Conservation (phyloP, 1,140 invertebrate species). For the Drosophila truncata region DNA sequence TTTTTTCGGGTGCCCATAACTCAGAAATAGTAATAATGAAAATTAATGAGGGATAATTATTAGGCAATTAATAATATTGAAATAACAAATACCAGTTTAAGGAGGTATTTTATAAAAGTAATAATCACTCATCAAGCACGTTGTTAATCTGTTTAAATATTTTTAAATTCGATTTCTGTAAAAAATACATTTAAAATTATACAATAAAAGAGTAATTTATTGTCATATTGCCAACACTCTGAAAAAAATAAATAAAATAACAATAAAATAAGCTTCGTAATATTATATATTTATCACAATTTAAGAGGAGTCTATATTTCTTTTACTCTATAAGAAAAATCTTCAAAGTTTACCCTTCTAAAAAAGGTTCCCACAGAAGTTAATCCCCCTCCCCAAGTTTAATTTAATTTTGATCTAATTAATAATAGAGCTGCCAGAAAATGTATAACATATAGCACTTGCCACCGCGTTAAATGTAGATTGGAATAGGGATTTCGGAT, state of each 20-base stretch:
- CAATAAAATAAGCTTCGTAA: too few species aligned
- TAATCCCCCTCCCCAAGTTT: background rate
- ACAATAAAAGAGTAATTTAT: too few species aligned
- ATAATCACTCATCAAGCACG: background rate
- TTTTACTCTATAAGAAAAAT: too few species aligned
- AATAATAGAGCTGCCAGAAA: constrained; percentile 67
- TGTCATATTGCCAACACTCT: too few species aligned
- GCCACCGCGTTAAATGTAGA: constrained; percentile 60
- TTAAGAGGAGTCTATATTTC: too few species aligned
- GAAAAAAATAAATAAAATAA: too few species aligned
- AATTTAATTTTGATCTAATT: constrained; percentile 56
- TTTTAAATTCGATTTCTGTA: too few species aligned
- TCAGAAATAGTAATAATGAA: constrained; percentile 11
- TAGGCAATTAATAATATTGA: background rate
- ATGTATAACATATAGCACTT: constrained; percentile 64
- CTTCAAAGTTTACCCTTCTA: background rate
- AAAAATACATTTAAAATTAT: too few species aligned
- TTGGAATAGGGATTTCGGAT: background rate
- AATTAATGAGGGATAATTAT: background rate
- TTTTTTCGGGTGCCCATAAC: constrained; percentile 5
- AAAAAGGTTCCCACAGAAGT: constrained; percentile 32
- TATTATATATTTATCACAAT: too few species aligned
- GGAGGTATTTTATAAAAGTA: background rate
- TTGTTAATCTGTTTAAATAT: too few species aligned
- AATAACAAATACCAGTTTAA: too few species aligned